Base-by-base conservation (phyloP, 1,140 invertebrate genomes). In the Heliothis virescens region DNA sequence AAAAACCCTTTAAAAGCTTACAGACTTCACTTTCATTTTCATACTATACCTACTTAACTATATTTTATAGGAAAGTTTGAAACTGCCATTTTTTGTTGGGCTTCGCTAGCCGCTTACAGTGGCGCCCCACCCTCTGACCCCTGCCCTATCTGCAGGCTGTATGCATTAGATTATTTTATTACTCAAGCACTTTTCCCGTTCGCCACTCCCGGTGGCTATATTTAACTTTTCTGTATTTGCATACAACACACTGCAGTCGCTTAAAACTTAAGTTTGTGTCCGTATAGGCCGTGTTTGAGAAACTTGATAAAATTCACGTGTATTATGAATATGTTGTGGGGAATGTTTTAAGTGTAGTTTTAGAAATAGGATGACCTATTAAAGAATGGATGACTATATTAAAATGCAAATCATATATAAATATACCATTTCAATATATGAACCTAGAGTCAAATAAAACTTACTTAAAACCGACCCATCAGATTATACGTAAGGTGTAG, bases 141-240 rank as follows among this genome's bases (percentile, higher is more conserved):
- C 1, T 48, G 16, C 57, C 62, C 34, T 5, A 67, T 41, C 63
- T 67, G 63, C 41, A 50, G 34, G n/a, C 63, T 47, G 63, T n/a
- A 67, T 65, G 63, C 63, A 67, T 67, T 67, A 67, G 63, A 67
- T 67, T 67, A 67, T 67, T 50, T 67, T 50, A 50, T 67, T 48
- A 50, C 60, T 41, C 4, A 41, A 41, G 10, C 3, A 15, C 18
- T 34, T 65, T 65, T 16, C n/a, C 29, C 13, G 16, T 34, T 47
- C 62, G 15, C 34, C n/a, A 15, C 13, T 12, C 47, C 29, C 12
- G 16, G 41, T n/a, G 16, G 9, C 48, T 50, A 67, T 67, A 50
- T 67, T 50, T 41, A 15, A n/a, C 13, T 3, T 41, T 41, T 15
- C 34, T 63, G 13, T 41, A 63, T 63, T 63, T 63, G 26, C 26